phyloP scores from a whole-genome alignment of 2,113 vertebrate genomes.

The Tapirus terrestris region DNA sequence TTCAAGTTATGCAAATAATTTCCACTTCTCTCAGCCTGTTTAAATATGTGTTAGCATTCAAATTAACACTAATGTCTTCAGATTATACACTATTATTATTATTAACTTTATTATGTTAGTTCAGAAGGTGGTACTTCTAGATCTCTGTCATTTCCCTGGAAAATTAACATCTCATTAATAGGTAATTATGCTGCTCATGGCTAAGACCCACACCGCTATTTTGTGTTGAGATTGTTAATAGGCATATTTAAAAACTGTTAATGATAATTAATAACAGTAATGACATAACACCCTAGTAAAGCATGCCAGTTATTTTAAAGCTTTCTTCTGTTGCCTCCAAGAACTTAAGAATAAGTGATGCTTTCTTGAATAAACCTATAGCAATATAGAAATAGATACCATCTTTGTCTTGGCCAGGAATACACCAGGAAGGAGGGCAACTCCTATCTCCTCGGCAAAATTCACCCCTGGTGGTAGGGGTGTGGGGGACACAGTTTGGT shows the following conservation, averaged over 20 bases:
- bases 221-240: constrained; percentile 76
- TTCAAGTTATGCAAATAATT: constrained; percentile 71
- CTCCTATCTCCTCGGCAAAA: neutral
- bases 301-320: constrained; percentile 59
- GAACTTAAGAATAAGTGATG: constrained; percentile 18
- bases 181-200: constrained; percentile 77
- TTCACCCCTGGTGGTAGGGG: no score
- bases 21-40: constrained; percentile 65
- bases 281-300: constrained; percentile 69
- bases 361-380: constrained; percentile 10
- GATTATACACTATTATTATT: constrained; percentile 79
- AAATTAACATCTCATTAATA: constrained; percentile 83
- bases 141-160: constrained; percentile 80
- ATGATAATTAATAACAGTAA: constrained; percentile 80
- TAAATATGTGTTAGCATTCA: constrained; percentile 74
- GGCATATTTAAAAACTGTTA: constrained; percentile 78
- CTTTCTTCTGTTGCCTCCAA: constrained; percentile 39
- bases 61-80: constrained; percentile 79
- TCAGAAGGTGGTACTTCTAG: constrained; percentile 78
- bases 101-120: constrained; percentile 81
- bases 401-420: neutral
- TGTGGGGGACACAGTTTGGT: neutral
- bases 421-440: neutral
- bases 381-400: neutral
- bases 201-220: constrained; percentile 67